Conservation (phyloP, 1,140 invertebrate genomes). For the Drosophila miranda region DNA sequence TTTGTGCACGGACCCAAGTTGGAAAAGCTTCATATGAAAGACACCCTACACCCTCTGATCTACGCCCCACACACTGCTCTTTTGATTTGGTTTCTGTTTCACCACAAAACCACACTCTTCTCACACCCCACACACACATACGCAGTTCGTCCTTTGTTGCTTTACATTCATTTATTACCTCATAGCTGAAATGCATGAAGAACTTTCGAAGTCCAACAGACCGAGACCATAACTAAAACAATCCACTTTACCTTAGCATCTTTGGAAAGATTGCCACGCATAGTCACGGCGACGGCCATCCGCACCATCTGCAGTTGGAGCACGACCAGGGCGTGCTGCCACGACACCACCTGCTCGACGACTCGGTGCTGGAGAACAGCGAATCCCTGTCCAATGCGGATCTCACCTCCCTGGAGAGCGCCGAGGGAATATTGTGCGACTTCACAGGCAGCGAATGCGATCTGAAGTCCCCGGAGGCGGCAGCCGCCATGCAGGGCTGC, state of each 20-base stretch:
- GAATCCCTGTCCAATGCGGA: constrained; percentile 63
- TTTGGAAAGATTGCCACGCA: constrained; percentile 83
- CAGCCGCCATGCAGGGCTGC: constrained; percentile 88
- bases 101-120: constrained; percentile 4
- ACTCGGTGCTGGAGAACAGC: constrained; percentile 87
- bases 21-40: constrained; percentile 57
- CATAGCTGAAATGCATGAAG: constrained; percentile 40
- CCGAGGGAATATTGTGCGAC: constrained; percentile 72
- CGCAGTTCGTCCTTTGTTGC: constrained; percentile 43
- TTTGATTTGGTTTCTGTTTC: constrained; percentile 12
- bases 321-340: constrained; percentile 73
- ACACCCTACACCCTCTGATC: constrained; percentile 10
- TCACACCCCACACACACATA: constrained; percentile 21
- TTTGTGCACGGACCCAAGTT: constrained; percentile 59
- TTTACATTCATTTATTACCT: constrained; percentile 44
- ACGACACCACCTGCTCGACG: constrained; percentile 87
- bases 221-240: neutral
- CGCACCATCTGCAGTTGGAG: constrained; percentile 68
- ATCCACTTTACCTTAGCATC: constrained; percentile 82
- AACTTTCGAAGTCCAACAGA: constrained; percentile 12
- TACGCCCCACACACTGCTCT: constrained; percentile 9
- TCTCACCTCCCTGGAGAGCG: constrained; percentile 71
- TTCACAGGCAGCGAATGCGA: constrained; percentile 68
- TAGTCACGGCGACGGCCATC: constrained; percentile 52
- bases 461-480: constrained; percentile 65